A percentile compares a stretch with the other conserved stretches of the same genome.
These are phyloP conservation scores for Hypotaenidia okinawae DNA, from an alignment of 2,797 vertebrate species.

Conservation along the genomic window DNA sequence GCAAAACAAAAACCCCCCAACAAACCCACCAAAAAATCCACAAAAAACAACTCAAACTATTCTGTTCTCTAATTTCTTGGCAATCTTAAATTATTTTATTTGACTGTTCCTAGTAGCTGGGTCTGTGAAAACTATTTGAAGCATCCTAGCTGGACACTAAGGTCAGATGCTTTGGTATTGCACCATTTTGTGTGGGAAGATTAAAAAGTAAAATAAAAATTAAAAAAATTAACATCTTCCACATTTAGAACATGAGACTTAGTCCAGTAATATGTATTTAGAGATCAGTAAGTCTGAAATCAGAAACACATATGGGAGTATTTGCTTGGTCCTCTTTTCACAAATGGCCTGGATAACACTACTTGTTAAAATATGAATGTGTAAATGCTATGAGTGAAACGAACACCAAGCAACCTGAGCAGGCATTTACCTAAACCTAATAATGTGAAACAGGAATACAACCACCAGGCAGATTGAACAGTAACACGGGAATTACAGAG, in stretches of 20 bases:
- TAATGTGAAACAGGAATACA: background rate
- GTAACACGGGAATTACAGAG: background rate
- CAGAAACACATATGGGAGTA: rapidly evolving
- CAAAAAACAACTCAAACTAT: background rate
- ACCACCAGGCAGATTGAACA: background rate
- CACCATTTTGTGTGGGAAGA: rapidly evolving
- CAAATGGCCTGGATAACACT: background rate
- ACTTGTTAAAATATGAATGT: background rate
- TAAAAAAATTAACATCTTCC: background rate
- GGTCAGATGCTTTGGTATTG: background rate
- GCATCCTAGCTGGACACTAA: background rate
- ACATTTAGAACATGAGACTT: background rate
- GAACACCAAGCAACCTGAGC: background rate
- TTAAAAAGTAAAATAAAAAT: background rate
- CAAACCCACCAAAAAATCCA: too few relatives aligned
- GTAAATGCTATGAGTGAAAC: background rate
- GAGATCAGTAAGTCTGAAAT: background rate
- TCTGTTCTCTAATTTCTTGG: background rate
- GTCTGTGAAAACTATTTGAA: background rate
- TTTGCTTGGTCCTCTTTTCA: background rate
- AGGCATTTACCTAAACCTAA: background rate
- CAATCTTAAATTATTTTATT: background rate
- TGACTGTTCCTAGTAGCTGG: background rate
- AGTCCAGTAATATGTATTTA: background rate
- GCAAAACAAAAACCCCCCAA: too few relatives aligned